Evolutionary conservation across 2,113 vertebrate genomes (phyloP), one percentile per base, ranked within the genome.

Genomic region (Illadopsis cleaveri): DNA sequence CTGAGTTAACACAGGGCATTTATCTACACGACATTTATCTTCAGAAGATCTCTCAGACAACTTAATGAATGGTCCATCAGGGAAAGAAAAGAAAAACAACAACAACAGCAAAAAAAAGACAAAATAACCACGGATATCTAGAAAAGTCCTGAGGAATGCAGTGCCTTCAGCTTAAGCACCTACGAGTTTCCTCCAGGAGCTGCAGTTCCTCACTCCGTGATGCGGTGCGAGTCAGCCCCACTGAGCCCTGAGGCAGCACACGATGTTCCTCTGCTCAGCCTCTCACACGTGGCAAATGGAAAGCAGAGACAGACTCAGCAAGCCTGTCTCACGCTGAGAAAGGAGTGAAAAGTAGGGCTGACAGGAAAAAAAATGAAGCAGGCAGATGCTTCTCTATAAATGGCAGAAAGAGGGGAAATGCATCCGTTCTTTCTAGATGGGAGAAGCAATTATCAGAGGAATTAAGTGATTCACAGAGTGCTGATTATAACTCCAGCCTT

Each of bases 301-400:
- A 95, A 95, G 81, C 93, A 85, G 82, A 94, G 75, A 40, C 88
- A 94, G 77, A 28, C 54, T 78, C 73, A 61, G 93, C 45, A 69
- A 93, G 83, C 33, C 80, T 72, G 33, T 54, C 86, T 78, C 79
- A 61, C 0, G 2, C 78, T 85, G 77, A 96, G 94, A 82, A 94
- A 96, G 89, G 62, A 95, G 79, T 24, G 91, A 95, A 95, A 94
- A 96, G 77, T 75, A 84, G 82, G 66, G 75, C 30, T 37, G 53
- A 23, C 45, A 44, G 76, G 35, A 7, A 0, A 7, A 60, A 56
- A 89, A 85, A 51, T 15, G 8, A 19, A 28, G 47, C 58, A 84
- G 58, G n/a, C 75, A 92, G 85, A 75, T 1, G 0, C 48, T 89
- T 92, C 83, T 92, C 83, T 96, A 77, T 83, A 91, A 91, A 93